These are phyloP conservation scores for Neoascia interrupta DNA, from an alignment of 2,888 invertebrate species.

Conservation along the genomic window DNA sequence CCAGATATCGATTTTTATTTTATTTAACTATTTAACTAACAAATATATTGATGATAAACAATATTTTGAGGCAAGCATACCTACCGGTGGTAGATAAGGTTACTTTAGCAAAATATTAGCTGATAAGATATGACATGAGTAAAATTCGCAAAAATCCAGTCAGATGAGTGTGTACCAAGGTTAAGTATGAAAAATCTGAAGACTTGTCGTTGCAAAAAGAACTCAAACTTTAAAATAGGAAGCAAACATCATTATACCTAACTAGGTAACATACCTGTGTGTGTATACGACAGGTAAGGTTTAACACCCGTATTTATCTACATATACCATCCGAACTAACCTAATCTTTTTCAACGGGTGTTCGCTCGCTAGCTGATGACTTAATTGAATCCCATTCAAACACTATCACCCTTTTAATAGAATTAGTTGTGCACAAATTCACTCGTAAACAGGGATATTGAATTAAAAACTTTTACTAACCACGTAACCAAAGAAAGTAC, in stretches of 20 bases:
- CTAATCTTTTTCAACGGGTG: conserved; percentile 42
- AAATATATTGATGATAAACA: too few species aligned
- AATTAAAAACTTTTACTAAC: conserved; percentile 53
- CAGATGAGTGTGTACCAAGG: too few species aligned
- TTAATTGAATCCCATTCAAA: conserved; percentile 60
- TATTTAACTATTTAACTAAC: neutral
- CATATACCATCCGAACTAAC: too few species aligned
- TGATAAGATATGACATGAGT: neutral
- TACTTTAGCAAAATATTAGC: too few species aligned
- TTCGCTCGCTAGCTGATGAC: conserved; percentile 25
- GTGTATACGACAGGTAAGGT: too few species aligned
- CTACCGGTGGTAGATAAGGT: too few species aligned
- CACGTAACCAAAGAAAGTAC: conserved; percentile 8
- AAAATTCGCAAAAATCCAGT: neutral
- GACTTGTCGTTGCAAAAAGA: neutral
- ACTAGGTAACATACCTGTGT: too few species aligned
- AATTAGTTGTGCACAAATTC: conserved; percentile 42
- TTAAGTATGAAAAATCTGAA: neutral
- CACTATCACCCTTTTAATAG: conserved; percentile 53
- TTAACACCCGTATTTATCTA: too few species aligned
- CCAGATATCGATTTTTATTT: too few species aligned
- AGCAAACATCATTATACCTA: too few species aligned
- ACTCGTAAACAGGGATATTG: conserved; percentile 28
- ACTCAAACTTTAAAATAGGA: too few species aligned
- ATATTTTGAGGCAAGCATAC: too few species aligned